Conservation (phyloP, 1,140 invertebrate genomes). For the Formica selysi region DNA sequence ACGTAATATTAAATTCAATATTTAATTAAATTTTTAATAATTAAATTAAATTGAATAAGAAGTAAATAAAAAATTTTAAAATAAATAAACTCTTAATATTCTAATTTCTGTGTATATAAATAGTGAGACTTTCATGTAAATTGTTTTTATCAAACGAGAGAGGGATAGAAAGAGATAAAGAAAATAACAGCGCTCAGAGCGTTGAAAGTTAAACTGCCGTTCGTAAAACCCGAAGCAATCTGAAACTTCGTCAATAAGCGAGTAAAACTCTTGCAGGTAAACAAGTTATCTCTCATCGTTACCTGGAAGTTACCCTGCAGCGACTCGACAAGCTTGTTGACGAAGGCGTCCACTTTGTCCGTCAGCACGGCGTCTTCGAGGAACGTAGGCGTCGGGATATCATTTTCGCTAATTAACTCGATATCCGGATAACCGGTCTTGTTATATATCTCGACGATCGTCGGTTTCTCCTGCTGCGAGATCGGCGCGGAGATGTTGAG, state of each 20-base stretch:
- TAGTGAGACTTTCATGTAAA: constrained; percentile 6
- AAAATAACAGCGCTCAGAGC: not conserved
- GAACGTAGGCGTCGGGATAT: constrained; percentile 90
- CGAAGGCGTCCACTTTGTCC: constrained; percentile 93
- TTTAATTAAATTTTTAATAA: too few species aligned
- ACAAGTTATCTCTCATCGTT: not conserved
- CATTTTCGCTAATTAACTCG: constrained; percentile 86
- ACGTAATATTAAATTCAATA: too few species aligned
- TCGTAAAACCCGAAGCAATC: constrained; percentile 24
- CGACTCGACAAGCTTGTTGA: constrained; percentile 93
- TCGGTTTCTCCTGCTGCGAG: constrained; percentile 83
- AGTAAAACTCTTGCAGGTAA: constrained; percentile 9
- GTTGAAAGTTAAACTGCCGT: not conserved
- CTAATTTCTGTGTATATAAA: not conserved
- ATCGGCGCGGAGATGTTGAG: constrained; percentile 89
- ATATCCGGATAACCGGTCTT: constrained; percentile 87
- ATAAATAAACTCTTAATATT: not conserved
- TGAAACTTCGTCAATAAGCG: not conserved
- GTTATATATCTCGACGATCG: constrained; percentile 86
- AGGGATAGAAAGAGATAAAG: too few species aligned
- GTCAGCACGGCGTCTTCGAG: constrained; percentile 92
- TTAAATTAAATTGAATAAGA: too few species aligned
- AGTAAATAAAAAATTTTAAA: not conserved
- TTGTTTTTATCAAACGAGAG: not conserved
- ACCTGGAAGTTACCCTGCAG: constrained; percentile 91